Conservation (phyloP, 2,113 vertebrate species). For the Theristicus caerulescens region DNA sequence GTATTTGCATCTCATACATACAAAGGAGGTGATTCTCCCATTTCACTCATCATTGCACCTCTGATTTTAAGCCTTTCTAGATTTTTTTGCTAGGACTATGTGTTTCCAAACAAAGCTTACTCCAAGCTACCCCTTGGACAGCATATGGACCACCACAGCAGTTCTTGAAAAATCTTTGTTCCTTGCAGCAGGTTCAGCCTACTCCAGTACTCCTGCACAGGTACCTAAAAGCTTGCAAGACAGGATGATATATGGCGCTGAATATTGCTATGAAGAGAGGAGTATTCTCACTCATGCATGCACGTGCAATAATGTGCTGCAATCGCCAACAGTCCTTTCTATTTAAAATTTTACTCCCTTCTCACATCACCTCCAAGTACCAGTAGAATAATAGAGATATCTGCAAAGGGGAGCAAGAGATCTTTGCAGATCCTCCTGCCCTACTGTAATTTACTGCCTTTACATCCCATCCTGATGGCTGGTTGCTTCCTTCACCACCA, state of each 20-base stretch:
- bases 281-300: not conserved
- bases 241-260: not conserved
- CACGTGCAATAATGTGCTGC: not conserved
- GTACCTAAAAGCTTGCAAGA: not conserved
- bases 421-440: not conserved
- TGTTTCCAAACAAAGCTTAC: not conserved
- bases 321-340: not conserved
- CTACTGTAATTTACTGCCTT: conserved; percentile 3
- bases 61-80: not conserved
- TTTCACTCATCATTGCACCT: not conserved
- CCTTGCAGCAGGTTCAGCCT: not conserved
- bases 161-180: not conserved
- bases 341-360: not conserved
- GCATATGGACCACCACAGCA: not conserved
- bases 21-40: not conserved
- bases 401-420: not conserved
- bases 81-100: not conserved
- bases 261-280: not conserved
- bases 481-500: conserved; percentile 29
- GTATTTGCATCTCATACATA: not conserved
- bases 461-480: conserved; percentile 7
- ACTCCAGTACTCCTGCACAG: not conserved
- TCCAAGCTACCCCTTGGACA: not conserved
- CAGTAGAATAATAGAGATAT: conserved; percentile 42
- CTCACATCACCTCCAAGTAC: not conserved